Evolutionary conservation across 1,140 invertebrate genomes (phyloP), one percentile per base, ranked within the genome.

Genomic region (Lepidotrigona ventralis): DNA sequence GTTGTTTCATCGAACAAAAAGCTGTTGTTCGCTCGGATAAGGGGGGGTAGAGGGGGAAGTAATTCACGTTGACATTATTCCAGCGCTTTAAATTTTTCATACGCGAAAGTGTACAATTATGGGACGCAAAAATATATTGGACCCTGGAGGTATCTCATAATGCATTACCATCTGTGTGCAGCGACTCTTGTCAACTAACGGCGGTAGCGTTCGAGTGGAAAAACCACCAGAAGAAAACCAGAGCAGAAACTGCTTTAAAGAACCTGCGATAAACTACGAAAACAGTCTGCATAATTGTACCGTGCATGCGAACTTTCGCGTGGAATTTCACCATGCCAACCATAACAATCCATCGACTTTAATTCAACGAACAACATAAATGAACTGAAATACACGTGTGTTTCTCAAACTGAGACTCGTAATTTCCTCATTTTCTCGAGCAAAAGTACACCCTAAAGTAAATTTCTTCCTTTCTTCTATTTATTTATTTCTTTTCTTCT

Each of bases 131-230:
- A 77, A 66, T 53, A 46, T 77, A 77, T 66, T 23, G 21, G 46
- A 51, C 75, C 63, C 75, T 4, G 3, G 75, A 26, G 75, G n/a
- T 6, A 26, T 26, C 46, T 77, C 60, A 33, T 53, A 66, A 77
- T 77, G 66, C 60, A 66, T 77, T 60, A 64, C 60, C 46, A 66
- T 53, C 75, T 53, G 21, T 39, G 21, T 39, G 26, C 23, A 19
- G 46, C n/a, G 3, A 23, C 26, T 66, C 60, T 77, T 66, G 58
- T 77, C 75, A 77, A 77, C 58, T 15, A 63, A 26, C 74, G n/a
- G 54, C 54, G 54, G 19, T 26, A 21, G 6, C 51, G 29, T 66
- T 53, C 51, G 19, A 76, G 14, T 15, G 15, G 11, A n/a, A 23
- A 21, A 29, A 64, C n/a, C 74, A 29, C 21, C 60, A 46, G 39